Conservation (phyloP, 2,113 vertebrate genomes). For the Papio anubis region DNA sequence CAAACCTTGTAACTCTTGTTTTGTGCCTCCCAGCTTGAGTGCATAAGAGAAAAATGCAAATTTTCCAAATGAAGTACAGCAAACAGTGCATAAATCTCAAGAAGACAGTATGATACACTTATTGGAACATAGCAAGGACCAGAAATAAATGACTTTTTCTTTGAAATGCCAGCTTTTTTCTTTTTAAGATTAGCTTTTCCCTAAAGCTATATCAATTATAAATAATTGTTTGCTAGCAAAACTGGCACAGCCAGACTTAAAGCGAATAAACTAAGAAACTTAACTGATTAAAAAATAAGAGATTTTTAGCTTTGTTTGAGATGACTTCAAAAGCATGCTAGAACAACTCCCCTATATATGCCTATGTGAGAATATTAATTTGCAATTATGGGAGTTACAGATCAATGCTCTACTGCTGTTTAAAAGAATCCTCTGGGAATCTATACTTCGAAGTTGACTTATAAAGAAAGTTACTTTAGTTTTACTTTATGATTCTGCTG, state of each 20-base stretch:
- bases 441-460: neutral
- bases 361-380: neutral
- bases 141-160: conserved; percentile 67
- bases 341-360: neutral
- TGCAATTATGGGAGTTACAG: conserved; percentile 17
- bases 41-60: conserved; percentile 81
- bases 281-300: conserved; percentile 70
- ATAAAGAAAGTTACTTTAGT: neutral
- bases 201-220: conserved; percentile 77
- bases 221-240: conserved; percentile 71
- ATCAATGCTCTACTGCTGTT: neutral
- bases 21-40: conserved; percentile 79
- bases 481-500: neutral
- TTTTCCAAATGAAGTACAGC: conserved; percentile 80
- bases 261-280: conserved; percentile 68
- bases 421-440: neutral
- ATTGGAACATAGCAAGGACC: conserved; percentile 77
- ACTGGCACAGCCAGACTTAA: conserved; percentile 14
- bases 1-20: conserved; percentile 74
- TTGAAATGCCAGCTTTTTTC: conserved; percentile 70
- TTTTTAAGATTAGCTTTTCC: conserved; percentile 55
- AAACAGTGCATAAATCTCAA: conserved; percentile 79
- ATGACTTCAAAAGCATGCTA: conserved; percentile 35
- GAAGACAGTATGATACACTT: conserved; percentile 77
- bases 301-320: conserved; percentile 15